phyloP scores from a whole-genome alignment of 2,888 invertebrate species.

The Strigamia maritima region DNA sequence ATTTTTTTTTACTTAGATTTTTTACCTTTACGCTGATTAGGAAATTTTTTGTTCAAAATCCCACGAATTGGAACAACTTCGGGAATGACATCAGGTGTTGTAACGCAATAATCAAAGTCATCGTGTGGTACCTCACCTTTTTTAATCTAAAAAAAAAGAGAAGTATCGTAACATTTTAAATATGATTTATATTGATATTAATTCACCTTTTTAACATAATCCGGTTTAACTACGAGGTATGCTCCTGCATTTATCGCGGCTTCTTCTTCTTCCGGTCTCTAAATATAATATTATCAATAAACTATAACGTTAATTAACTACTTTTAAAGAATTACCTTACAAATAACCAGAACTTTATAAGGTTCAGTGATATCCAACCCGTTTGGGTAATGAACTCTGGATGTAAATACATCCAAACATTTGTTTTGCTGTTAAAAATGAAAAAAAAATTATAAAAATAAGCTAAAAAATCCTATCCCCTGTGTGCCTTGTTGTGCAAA shows the following conservation, averaged over 20 bases:
- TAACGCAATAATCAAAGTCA: conserved; percentile 71
- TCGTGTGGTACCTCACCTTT: conserved; percentile 48
- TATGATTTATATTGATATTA: conserved; percentile 59
- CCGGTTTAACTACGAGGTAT: conserved; percentile 66
- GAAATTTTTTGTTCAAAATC: conserved; percentile 72
- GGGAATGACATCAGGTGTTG: conserved; percentile 74
- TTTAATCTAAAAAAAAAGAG: conserved; percentile 44
- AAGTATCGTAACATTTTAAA: too few relatives aligned
- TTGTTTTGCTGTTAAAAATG: conserved; percentile 49
- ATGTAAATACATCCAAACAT: conserved; percentile 66
- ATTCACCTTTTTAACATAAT: conserved; percentile 48
- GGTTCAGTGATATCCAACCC: conserved; percentile 61
- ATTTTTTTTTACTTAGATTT: too few relatives aligned
- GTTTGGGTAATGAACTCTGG: conserved; percentile 66
- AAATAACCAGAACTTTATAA: conserved; percentile 23
- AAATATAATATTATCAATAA: background rate
- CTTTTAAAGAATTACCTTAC: background rate
- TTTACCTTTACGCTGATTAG: conserved; percentile 57
- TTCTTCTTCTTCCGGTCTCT: conserved; percentile 56
- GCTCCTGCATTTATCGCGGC: conserved; percentile 69
- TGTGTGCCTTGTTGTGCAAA: conserved; percentile 62
- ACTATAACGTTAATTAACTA: background rate
- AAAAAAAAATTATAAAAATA: background rate
- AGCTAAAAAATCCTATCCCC: background rate
- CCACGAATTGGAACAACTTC: conserved; percentile 74